Conservation (phyloP, 1,140 invertebrate species). For the Lethrus apterus region DNA sequence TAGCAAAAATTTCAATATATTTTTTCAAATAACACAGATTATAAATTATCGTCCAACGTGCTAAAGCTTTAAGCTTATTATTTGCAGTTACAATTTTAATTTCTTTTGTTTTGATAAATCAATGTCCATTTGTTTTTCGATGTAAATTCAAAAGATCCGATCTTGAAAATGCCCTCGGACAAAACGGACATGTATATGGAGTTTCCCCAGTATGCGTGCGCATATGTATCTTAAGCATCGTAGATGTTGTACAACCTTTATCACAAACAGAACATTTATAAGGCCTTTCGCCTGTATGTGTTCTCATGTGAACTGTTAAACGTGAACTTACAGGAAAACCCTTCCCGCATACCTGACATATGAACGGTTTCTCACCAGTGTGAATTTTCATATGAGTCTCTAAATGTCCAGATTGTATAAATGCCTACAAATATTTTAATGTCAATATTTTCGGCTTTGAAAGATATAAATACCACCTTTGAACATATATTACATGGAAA, state of each 20-base stretch:
- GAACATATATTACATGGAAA: constrained; percentile 24
- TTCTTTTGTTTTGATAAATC: too few species aligned
- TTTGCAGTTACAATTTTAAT: too few species aligned
- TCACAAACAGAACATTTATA: constrained; percentile 18
- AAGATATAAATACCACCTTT: constrained; percentile 7
- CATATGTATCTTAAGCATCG: constrained; percentile 45
- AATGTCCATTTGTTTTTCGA: constrained; percentile 14
- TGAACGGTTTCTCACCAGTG: constrained; percentile 46
- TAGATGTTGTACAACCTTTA: constrained; percentile 17
- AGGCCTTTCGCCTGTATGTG: constrained; percentile 43
- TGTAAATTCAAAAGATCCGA: constrained; percentile 15
- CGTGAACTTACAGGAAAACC: constrained; percentile 49
- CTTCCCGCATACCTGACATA: constrained; percentile 44
- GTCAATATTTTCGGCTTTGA: neutral
- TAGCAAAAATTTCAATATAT: too few species aligned
- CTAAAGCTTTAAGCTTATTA: too few species aligned
- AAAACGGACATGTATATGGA: constrained; percentile 48
- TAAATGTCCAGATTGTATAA: constrained; percentile 16
- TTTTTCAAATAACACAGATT: too few species aligned
- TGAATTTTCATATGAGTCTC: constrained; percentile 42
- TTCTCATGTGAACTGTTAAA: constrained; percentile 58
- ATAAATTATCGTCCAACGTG: too few species aligned
- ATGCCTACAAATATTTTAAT: constrained; percentile 9
- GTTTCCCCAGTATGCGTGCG: constrained; percentile 75
- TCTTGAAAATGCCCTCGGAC: constrained; percentile 17